Conservation (phyloP, 2,113 vertebrate genomes). For the Hypomesus transpacificus region DNA sequence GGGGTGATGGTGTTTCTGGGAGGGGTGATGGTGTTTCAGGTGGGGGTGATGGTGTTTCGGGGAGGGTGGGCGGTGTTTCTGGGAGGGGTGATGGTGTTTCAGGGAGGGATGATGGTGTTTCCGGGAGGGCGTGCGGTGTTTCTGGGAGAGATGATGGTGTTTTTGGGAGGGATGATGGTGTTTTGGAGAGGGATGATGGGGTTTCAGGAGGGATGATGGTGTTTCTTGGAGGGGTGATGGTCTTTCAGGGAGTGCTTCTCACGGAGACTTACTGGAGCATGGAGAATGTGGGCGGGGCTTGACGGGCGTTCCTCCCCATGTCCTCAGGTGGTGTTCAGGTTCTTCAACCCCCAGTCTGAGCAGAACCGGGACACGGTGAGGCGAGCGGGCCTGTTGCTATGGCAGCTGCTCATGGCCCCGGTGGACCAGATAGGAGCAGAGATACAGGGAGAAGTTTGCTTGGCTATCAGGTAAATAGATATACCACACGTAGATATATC, state of each 20-base stretch:
- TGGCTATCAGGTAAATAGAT: constrained; percentile 88
- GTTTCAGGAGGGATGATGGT: too few species aligned
- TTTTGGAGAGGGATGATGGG: too few species aligned
- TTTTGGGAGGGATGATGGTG: neutral
- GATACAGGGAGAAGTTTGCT: constrained; percentile 94
- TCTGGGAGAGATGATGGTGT: constrained; percentile 73
- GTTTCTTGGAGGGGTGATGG: too few species aligned
- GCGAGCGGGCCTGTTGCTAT: constrained; percentile 86
- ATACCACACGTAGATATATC: neutral
- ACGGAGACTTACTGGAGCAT: neutral
- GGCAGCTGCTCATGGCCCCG: constrained; percentile 96
- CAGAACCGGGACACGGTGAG: constrained; percentile 90
- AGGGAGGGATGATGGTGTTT: constrained; percentile 80
- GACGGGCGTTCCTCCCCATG: neutral
- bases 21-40: too few species aligned
- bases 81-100: constrained; percentile 34
- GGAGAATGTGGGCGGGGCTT: neutral
- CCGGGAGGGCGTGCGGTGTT: constrained; percentile 96
- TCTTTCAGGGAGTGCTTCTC: neutral
- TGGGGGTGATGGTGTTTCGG: too few species aligned
- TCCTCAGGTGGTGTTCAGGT: constrained; percentile 92
- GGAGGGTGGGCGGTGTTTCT: too few species aligned
- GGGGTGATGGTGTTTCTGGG: neutral
- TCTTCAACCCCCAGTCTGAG: constrained; percentile 94
- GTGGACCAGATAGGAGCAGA: constrained; percentile 90